A percentile compares a stretch with the other conserved stretches of the same genome.
Evolutionary conservation across 2,888 invertebrate species (phyloP).

Genomic region (Eubasilissa splendida): DNA sequence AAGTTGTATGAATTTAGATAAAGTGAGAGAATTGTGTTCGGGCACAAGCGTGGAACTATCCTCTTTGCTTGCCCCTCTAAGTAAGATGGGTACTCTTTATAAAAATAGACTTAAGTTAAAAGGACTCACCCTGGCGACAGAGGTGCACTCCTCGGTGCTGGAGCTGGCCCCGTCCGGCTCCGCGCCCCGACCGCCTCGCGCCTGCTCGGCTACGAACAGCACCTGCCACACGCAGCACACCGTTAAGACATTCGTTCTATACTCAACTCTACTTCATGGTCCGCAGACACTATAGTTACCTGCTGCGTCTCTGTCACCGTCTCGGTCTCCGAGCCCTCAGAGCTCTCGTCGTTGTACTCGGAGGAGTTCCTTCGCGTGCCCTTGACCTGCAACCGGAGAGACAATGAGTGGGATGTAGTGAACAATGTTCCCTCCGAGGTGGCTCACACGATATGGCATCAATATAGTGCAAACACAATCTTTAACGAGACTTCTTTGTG

Average conservation of each 20-base stretch:
- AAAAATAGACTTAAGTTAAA: too few species aligned
- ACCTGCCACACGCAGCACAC: conserved; percentile 63
- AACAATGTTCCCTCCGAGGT: not conserved
- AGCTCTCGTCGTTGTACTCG: conserved; percentile 68
- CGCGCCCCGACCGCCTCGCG: not conserved
- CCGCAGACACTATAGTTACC: conserved; percentile 20
- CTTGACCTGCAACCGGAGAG: conserved; percentile 55
- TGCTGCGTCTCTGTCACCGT: conserved; percentile 70
- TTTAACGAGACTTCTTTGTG: too few species aligned
- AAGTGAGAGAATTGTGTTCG: too few species aligned
- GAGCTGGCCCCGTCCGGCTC: conserved; percentile 8
- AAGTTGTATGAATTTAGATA: too few species aligned
- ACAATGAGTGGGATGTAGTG: not conserved
- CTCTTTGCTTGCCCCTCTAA: too few species aligned
- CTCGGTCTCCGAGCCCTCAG: conserved; percentile 71
- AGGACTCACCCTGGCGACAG: conserved; percentile 48
- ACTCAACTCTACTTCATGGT: too few species aligned
- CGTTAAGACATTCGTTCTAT: not conserved
- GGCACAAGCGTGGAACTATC: too few species aligned
- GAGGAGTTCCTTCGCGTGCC: conserved; percentile 48
- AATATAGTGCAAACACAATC: not conserved
- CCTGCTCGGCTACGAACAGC: conserved; percentile 71
- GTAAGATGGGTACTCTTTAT: too few species aligned
- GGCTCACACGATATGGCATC: not conserved
- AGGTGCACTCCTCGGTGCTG: conserved; percentile 11